Evolutionary conservation across 2,888 invertebrate genomes (phyloP).

Genomic region (Resseliella maxima): DNA sequence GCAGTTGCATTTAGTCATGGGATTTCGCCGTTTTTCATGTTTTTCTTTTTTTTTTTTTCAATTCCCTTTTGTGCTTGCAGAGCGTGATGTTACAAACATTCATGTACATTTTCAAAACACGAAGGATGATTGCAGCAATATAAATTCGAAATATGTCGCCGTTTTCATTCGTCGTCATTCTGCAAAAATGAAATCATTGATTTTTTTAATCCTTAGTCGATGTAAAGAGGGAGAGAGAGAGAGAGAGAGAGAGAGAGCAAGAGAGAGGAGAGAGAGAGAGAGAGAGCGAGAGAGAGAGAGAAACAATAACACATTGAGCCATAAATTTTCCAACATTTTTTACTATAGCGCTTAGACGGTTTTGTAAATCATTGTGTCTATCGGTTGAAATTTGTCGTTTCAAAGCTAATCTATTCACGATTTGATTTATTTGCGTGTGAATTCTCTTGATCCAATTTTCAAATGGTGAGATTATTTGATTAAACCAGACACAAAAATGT

Average conservation of each 20-base stretch:
- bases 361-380: neutral
- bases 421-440: slow-evolving; percentile 27
- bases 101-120: neutral
- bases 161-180: too few relatives aligned
- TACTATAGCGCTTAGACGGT: neutral
- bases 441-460: neutral
- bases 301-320: neutral
- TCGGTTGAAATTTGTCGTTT: neutral
- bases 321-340: neutral
- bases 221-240: too few relatives aligned
- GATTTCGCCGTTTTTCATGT: neutral
- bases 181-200: neutral
- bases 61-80: neutral
- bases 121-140: slow-evolving; percentile 40
- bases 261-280: too few relatives aligned
- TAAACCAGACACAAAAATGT: neutral
- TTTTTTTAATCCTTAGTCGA: neutral
- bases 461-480: neutral
- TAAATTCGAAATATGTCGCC: slow-evolving; percentile 10
- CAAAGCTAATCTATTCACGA: neutral
- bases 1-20: slow-evolving; percentile 45
- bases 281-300: neutral
- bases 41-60: neutral
- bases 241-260: too few relatives aligned
- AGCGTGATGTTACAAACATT: neutral